Conservation (phyloP, 2,888 invertebrate species). For the Eurytoma californica region DNA sequence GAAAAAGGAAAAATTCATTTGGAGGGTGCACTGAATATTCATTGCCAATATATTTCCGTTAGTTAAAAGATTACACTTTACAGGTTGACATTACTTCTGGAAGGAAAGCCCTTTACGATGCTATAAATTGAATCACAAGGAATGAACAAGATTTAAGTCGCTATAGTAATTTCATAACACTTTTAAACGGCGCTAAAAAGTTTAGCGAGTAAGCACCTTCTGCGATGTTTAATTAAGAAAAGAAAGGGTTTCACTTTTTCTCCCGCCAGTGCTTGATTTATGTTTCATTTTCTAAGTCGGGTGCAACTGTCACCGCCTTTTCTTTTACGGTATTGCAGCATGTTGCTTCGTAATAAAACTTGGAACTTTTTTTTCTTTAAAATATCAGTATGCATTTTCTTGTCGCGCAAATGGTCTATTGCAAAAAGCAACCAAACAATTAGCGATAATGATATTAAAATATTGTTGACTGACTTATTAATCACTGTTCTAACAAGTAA, state of each 20-base stretch:
- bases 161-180: constrained; percentile 18
- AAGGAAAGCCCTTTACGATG: no score
- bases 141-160: constrained; percentile 27
- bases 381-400: neutral
- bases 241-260: constrained; percentile 69
- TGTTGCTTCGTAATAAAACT: constrained; percentile 47
- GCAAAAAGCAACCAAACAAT: no score
- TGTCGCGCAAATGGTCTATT: no score
- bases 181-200: constrained; percentile 36
- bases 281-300: constrained; percentile 68
- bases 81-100: no score
- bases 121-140: constrained; percentile 29
- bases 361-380: neutral
- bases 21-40: no score
- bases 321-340: constrained; percentile 56
- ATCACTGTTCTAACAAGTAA: no score
- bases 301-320: constrained; percentile 58
- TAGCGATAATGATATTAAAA: no score
- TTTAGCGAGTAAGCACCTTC: constrained; percentile 56
- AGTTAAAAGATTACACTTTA: no score
- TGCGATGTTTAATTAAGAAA: constrained; percentile 73
- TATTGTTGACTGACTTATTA: no score
- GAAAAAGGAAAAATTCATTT: no score
- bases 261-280: constrained; percentile 70
- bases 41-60: no score